Evolutionary conservation across 2,888 invertebrate species (phyloP), one percentile per base, ranked within the genome.

Genomic region (Epistrophe eligans): DNA sequence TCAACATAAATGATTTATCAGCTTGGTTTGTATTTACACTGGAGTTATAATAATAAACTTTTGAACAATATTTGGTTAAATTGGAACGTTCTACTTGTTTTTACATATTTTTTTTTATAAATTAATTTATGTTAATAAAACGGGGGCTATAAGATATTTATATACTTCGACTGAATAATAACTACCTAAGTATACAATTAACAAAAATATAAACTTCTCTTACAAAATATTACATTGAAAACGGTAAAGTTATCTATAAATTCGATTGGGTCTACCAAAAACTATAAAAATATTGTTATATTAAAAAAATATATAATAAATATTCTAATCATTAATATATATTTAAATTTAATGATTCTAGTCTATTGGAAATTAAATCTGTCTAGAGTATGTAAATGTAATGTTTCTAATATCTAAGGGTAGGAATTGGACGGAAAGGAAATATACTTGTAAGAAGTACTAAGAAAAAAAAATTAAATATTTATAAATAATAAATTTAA

Each of bases 341-440:
- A 24, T 24, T 15, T 13, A 50, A 38, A 28, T 52, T 52, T 24
- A 83, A 71, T 50, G 70, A 87, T 67, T 81, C 77, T 77, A 81
- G 35, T 67, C 87, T 87, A 85, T 84, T 28, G 50, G 35, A 74
- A 85, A 66, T 81, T 43, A 83, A 87, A 82, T 87, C 74, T 87
- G 87, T 87, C 87, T 87, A 82, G 64, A 71, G 79, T 87, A 87
- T 87, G 87, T 87, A 79, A 87, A 87, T 87, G 87, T 87, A 60
- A 87, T 87, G 87, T 87, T 40, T 83, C 87, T 87, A 87, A 76
- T 72, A 82, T 62, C 87, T 87, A 87, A 79, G 72, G 87, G 76
- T 19, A n/a, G 66, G 83, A 38, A 70, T 32, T 15, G 70, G 79
- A 79, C 28, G 66, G 79, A 79, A 77, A 55, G 76, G 70, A 79